Conservation (phyloP, 2,888 invertebrate species). For the Furcula furcula region DNA sequence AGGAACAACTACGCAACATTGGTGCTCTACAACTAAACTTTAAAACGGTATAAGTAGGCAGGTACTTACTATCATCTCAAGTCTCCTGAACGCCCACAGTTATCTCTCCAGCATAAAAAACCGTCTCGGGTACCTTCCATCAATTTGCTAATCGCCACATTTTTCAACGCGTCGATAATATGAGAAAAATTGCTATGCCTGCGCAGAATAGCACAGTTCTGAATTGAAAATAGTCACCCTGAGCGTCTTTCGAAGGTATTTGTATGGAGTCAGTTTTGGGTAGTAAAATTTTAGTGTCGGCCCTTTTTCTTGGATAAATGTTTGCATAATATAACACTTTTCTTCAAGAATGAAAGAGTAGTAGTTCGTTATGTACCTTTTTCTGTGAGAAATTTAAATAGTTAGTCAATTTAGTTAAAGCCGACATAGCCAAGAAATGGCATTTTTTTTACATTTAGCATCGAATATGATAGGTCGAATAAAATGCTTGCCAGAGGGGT, state of each 20-base stretch:
- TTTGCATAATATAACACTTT: slow-evolving; percentile 26
- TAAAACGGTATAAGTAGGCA: too few relatives aligned
- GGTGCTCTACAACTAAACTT: too few relatives aligned
- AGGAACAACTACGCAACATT: too few relatives aligned
- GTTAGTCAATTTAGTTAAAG: too few relatives aligned
- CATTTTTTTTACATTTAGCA: too few relatives aligned
- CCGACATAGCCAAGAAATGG: too few relatives aligned
- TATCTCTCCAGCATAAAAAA: slow-evolving; percentile 31
- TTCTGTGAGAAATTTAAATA: too few relatives aligned
- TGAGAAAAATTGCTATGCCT: slow-evolving; percentile 19
- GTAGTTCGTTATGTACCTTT: too few relatives aligned
- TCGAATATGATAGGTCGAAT: too few relatives aligned
- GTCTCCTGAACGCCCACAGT: slow-evolving; percentile 6
- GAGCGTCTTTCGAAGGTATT: slow-evolving; percentile 1
- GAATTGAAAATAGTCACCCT: slow-evolving; percentile 6
- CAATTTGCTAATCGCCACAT: slow-evolving; percentile 30
- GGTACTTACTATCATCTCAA: too few relatives aligned
- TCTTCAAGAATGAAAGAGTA: slow-evolving; percentile 10
- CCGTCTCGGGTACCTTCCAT: slow-evolving; percentile 21
- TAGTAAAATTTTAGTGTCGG: slow-evolving; percentile 15
- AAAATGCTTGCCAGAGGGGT: too few relatives aligned
- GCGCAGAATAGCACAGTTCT: slow-evolving; percentile 8
- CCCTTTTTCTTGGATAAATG: slow-evolving; percentile 10
- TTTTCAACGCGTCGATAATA: slow-evolving; percentile 24
- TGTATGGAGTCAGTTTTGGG: slow-evolving; percentile 4